Base-by-base conservation (phyloP, 2,888 invertebrate genomes). In the Idaea biselata region DNA sequence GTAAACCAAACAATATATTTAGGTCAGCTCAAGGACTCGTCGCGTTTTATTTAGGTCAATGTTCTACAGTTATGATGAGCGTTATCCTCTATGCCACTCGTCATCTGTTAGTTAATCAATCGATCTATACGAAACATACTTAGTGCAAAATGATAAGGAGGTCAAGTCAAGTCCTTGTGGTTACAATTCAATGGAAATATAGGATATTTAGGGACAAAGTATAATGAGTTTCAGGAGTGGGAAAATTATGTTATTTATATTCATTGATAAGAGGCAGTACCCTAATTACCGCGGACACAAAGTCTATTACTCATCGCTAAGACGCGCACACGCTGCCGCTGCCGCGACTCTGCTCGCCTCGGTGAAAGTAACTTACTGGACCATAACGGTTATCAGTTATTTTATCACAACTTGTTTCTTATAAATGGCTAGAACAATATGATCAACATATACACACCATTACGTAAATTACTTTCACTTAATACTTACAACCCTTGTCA, bases 1-100 rank as follows among this genome's bases (percentile, higher is more conserved):
- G 8, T 56, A n/a, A 18, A 16, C 16, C 44, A 33, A 25, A 53
- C 60, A 58, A 59, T 63, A 53, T 63, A 67, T 66, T 44, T 44
- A 11, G 6, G 44, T 44, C 44, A 44, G 44, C 44, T 44, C 44
- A 14, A 44, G 44, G 14, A 44, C 11, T 14, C 11, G 14, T 44
- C 44, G 0, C 44, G 11, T 44, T 44, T 0, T 44, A 44, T 44
- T 14, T 44, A 44, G 44, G 44, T 7, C 33, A 33, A 33, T 33
- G 33, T 33, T 14, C 44, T 44, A 44, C 3, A 44, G 44, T 44
- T 14, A 44, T 14, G 6, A 44, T 14, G 44, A 44, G 44, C 44
- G 44, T 14, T 14, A 5, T 25, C 25, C 25, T 25, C 25, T 5
- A 25, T 25, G 25, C n/a, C n/a, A n/a, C n/a, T 25, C 25, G 25